Percentiles rank a stretch among this genome's conserved stretches.
Conservation (phyloP, 1,140 invertebrate genomes). For the Eriosoma lanigerum region DNA sequence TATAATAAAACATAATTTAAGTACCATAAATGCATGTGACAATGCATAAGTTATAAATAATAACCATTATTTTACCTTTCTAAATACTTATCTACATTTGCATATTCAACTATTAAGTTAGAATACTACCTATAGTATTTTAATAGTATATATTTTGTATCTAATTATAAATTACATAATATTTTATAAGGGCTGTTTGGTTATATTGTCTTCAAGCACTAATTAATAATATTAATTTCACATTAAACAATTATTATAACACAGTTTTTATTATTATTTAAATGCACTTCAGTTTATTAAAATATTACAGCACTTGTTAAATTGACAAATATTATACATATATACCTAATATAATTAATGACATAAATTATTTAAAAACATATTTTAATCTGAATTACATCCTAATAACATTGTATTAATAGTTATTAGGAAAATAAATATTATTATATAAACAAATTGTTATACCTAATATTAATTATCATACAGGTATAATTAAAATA, state of each 20-base stretch:
- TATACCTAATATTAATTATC: no score
- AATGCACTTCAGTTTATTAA: background rate
- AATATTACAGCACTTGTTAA: background rate
- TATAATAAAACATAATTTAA: no score
- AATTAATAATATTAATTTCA: background rate
- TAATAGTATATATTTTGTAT: background rate
- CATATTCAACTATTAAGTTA: no score
- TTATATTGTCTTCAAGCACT: background rate
- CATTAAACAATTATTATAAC: no score
- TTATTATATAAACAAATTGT: background rate
- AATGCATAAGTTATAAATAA: no score
- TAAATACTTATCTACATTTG: no score
- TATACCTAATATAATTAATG: background rate
- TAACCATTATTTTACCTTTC: no score
- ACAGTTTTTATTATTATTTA: no score
- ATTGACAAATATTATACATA: background rate
- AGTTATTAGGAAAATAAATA: background rate
- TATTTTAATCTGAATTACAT: constrained; percentile 5
- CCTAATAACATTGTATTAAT: background rate
- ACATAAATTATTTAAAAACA: constrained; percentile 27
- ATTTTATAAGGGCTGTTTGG: no score
- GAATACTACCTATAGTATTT: no score
- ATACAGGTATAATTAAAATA: background rate
- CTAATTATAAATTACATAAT: background rate
- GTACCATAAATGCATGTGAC: no score